phyloP scores from a whole-genome alignment of 2,113 vertebrate species.

The Cathartes aura region DNA sequence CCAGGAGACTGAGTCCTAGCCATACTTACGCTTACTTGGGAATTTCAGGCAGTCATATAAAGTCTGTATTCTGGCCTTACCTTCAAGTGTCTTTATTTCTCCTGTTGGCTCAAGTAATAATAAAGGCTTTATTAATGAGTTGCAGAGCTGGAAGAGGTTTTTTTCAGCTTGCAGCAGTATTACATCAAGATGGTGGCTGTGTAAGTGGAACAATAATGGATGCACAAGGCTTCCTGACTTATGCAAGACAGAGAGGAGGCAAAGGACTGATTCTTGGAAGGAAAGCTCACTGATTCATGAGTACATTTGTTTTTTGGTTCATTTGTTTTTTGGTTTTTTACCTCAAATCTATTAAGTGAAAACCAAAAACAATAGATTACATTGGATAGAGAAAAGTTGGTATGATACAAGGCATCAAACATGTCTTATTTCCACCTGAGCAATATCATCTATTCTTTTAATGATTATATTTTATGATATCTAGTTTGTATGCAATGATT shows the following conservation, averaged over 20 bases:
- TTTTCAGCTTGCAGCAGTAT: background rate
- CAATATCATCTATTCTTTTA: background rate
- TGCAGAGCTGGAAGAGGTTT: background rate
- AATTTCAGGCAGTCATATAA: background rate
- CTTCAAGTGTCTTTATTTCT: background rate
- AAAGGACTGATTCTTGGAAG: background rate
- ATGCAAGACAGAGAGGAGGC: background rate
- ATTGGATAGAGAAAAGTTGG: background rate
- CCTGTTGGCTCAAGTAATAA: background rate
- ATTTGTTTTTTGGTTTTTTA: background rate
- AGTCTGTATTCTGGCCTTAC: background rate
- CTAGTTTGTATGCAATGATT: background rate
- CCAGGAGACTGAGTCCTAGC: background rate
- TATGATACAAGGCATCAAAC: background rate
- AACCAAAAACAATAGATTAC: background rate
- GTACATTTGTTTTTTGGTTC: accelerated
- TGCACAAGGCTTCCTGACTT: background rate
- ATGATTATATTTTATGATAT: background rate
- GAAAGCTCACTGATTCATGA: background rate
- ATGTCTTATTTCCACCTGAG: background rate
- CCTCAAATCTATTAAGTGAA: background rate
- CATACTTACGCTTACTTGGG: background rate
- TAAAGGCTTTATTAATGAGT: background rate
- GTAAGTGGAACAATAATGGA: background rate
- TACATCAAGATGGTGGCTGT: background rate